These are phyloP conservation scores for Polyommatus icarus DNA, from an alignment of 2,888 invertebrate species.

Conservation along the genomic window DNA sequence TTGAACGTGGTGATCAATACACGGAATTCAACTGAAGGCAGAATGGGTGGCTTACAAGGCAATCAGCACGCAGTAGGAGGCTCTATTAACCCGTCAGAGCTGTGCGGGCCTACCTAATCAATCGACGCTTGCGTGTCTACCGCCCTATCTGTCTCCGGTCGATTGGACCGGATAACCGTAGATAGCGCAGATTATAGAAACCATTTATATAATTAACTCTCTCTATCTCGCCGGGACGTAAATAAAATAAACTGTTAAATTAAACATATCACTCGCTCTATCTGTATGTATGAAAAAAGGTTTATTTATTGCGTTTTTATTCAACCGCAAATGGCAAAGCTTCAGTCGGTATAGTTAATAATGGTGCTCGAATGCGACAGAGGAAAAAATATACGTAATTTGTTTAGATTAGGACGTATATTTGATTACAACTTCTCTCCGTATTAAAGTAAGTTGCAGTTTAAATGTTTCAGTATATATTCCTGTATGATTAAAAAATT, in stretches of 20 bases:
- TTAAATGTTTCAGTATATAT: background rate
- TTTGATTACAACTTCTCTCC: slow-evolving; percentile 57
- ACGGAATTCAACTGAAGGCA: slow-evolving; percentile 58
- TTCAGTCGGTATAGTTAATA: slow-evolving; percentile 22
- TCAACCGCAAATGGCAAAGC: slow-evolving; percentile 30
- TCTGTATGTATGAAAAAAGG: slow-evolving; percentile 23
- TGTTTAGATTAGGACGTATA: slow-evolving; percentile 38
- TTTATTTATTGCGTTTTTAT: slow-evolving; percentile 30
- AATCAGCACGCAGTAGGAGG: slow-evolving; percentile 69
- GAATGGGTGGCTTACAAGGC: slow-evolving; percentile 70
- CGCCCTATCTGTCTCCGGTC: slow-evolving; percentile 77
- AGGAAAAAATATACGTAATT: slow-evolving; percentile 26
- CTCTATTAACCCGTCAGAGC: slow-evolving; percentile 78
- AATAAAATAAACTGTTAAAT: slow-evolving; percentile 26
- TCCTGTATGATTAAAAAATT: background rate
- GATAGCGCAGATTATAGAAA: slow-evolving; percentile 66
- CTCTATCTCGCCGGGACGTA: slow-evolving; percentile 55
- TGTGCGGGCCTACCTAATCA: slow-evolving; percentile 75
- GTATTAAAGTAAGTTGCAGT: slow-evolving; percentile 16
- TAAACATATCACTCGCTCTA: slow-evolving; percentile 3
- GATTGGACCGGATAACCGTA: slow-evolving; percentile 70
- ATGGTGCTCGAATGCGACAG: slow-evolving; percentile 24
- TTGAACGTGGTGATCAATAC: slow-evolving; percentile 46
- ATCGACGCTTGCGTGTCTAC: slow-evolving; percentile 78
- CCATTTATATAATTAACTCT: slow-evolving; percentile 78